phyloP scores from a whole-genome alignment of 2,113 vertebrate genomes.

The Sinocyclocheilus rhinocerous region DNA sequence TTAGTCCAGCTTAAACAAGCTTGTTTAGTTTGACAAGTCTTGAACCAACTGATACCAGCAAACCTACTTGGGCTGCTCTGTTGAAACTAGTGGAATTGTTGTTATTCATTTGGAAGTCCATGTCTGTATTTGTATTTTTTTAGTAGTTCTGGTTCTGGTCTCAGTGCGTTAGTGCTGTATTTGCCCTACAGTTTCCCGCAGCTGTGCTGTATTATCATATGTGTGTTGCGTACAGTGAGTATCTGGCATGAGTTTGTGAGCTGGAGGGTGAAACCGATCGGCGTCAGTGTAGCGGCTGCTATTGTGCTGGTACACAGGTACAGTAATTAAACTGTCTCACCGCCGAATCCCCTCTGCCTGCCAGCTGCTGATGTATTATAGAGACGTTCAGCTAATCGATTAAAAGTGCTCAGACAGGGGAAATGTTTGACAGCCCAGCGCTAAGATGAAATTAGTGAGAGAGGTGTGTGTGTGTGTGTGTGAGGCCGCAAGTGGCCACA shows the following conservation, averaged over 20 bases:
- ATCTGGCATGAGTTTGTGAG: not conserved
- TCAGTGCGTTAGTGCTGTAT: not conserved
- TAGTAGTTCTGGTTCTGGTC: not conserved
- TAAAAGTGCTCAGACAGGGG: conserved; percentile 91
- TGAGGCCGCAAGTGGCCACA: conserved; percentile 86
- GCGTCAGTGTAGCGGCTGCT: conserved; percentile 68
- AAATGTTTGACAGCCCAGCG: conserved; percentile 93
- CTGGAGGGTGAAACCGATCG: conserved; percentile 25
- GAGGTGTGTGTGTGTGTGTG: conserved; percentile 77
- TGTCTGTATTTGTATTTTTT: no score
- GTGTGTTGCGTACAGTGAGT: not conserved
- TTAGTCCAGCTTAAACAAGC: no score
- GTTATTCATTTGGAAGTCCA: no score
- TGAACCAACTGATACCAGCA: no score
- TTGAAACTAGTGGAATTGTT: no score
- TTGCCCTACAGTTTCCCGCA: not conserved
- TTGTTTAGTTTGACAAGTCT: no score
- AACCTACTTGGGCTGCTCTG: no score
- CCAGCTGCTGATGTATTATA: conserved; percentile 94
- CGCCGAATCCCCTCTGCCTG: conserved; percentile 83
- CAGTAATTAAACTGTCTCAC: conserved; percentile 92
- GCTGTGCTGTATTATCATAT: conserved; percentile 5
- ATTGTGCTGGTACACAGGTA: conserved; percentile 79
- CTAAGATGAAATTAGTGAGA: conserved; percentile 95
- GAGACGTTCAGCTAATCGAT: conserved; percentile 95